Base-by-base conservation (phyloP, 2,797 vertebrate genomes). In the Dendrocincla fuliginosa region DNA sequence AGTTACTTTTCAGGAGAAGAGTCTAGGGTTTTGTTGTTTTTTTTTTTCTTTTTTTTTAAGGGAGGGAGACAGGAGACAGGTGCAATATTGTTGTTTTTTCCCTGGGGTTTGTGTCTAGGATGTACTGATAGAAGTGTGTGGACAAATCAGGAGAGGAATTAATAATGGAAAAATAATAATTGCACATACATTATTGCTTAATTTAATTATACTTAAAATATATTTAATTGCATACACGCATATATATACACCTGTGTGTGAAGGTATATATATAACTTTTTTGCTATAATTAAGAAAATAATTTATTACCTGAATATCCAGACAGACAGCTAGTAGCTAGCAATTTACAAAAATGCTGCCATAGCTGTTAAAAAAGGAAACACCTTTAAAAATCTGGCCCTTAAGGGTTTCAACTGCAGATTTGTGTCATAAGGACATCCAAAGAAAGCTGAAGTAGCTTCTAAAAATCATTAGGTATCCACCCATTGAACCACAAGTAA, bases 41-140 rank as follows among this genome's bases (percentile, higher is more conserved):
- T 4, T 42, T 19, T 19, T 44, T 44, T 44, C 42, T 16, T 18
- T 37, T 32, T 25, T 53, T 52, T 11, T 22, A 52, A 12, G 6
- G 3, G 9, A 25, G 3, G 1, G 2, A 23, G 8, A 17, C 0
- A 7, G 1, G 2, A 23, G 8, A 17, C 0, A 7, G 18, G 3
- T 32, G 9, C 59, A 5, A 1, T n/a, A 35, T 10, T 60, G 5
- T 28, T 71, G 5, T 0, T 10, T 68, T 83, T 68, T n/a, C 6
- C 6, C 16, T 22, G 16, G 5, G 16, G 19, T 68, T 78, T 27
- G 3, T 71, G 63, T 61, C 28, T 41, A 13, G 9, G 4, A 73
- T 35, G 4, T 56, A 61, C 5, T 18, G 9, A 13, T 16, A 57
- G 18, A 69, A 70, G 3, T 11, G 9, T 47, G 12, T 37, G 22